Percentiles rank a stretch among this genome's conserved stretches.
Conservation (phyloP, 1,140 invertebrate species). For the Heliconius melpomene region DNA sequence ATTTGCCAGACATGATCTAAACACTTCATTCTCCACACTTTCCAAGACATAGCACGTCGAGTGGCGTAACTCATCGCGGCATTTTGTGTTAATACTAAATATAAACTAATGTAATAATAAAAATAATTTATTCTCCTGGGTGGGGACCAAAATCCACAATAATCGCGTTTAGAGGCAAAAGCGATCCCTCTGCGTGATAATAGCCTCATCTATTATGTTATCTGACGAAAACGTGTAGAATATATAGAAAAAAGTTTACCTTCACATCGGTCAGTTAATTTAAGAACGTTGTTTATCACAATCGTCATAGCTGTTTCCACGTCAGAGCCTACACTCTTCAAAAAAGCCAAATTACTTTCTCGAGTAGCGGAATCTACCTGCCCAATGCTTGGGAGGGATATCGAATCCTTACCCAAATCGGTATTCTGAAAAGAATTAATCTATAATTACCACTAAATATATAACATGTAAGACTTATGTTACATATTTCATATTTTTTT, state of each 20-base stretch:
- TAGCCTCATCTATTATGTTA: background rate
- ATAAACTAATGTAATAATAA: no score
- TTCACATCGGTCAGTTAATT: constrained; percentile 39
- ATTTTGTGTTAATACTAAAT: no score
- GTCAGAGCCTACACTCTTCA: constrained; percentile 48
- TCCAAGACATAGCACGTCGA: no score
- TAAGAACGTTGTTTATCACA: constrained; percentile 43
- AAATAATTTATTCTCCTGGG: no score
- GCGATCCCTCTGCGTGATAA: no score
- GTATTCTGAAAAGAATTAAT: constrained; percentile 43
- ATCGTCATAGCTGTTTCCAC: constrained; percentile 45
- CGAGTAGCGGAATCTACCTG: constrained; percentile 52
- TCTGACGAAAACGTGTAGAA: background rate
- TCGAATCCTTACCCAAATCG: constrained; percentile 42
- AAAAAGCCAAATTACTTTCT: constrained; percentile 53
- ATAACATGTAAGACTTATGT: background rate
- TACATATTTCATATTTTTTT: background rate
- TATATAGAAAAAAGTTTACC: constrained; percentile 36
- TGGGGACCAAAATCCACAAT: no score
- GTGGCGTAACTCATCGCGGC: no score
- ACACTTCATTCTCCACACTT: no score
- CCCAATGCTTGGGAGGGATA: constrained; percentile 43
- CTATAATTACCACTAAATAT: background rate
- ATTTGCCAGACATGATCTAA: no score
- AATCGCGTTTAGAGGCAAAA: no score